Conservation (phyloP, 1,140 invertebrate genomes). For the Homalodisca vitripennis region DNA sequence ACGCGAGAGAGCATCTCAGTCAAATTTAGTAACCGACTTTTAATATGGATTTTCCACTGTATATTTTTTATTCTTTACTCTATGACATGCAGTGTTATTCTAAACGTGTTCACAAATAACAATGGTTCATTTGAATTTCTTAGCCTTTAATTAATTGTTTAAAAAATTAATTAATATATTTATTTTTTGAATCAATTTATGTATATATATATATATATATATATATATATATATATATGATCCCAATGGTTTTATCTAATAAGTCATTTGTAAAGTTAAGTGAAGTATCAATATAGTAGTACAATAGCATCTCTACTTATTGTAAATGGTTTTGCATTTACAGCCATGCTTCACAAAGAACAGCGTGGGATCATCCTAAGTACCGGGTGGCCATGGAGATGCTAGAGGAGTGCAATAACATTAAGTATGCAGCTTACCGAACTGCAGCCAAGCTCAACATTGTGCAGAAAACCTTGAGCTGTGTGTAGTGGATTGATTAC, state of each 20-base stretch:
- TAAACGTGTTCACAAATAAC: too few species aligned
- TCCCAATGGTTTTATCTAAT: neutral
- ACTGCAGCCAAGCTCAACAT: conserved; percentile 76
- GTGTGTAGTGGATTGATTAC: conserved; percentile 51
- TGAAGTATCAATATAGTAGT: neutral
- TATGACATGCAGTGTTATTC: too few species aligned
- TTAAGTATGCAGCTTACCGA: conserved; percentile 78
- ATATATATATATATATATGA: neutral
- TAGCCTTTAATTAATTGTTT: neutral
- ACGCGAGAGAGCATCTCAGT: too few species aligned
- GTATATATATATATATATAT: too few species aligned
- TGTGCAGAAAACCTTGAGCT: conserved; percentile 63
- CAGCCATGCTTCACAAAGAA: conserved; percentile 31
- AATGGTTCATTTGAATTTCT: too few species aligned
- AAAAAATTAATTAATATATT: conserved; percentile 4
- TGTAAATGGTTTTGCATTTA: neutral
- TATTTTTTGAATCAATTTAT: neutral
- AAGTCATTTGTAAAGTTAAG: neutral
- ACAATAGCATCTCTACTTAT: neutral
- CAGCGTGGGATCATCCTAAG: conserved; percentile 36
- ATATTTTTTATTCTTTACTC: too few species aligned
- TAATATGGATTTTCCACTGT: too few species aligned
- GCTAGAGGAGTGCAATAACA: conserved; percentile 67
- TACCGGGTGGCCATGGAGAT: conserved; percentile 28
- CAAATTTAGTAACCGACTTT: too few species aligned